A percentile compares a stretch with the other conserved stretches of the same genome.
Conservation (phyloP, 2,797 vertebrate genomes). For the Rhabdophis nuchalis region DNA sequence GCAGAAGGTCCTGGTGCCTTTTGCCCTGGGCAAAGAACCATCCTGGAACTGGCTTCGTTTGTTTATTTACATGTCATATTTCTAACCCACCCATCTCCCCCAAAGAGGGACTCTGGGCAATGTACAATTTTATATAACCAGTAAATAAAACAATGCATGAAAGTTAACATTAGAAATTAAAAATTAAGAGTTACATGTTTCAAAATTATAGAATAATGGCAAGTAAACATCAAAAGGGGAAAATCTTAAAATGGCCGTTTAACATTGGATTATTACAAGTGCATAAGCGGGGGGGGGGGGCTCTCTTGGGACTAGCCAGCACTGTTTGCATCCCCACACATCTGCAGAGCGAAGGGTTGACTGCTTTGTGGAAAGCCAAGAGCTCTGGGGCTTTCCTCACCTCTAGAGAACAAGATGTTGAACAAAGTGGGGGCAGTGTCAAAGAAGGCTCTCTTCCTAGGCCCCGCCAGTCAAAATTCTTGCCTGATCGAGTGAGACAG, state of each 20-base stretch:
- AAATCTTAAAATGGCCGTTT: background rate
- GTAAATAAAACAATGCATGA: background rate
- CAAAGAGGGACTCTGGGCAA: background rate
- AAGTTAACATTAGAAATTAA: background rate
- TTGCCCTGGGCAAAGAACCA: background rate
- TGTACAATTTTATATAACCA: background rate
- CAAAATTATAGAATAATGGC: background rate
- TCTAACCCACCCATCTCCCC: background rate
- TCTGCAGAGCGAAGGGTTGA: background rate
- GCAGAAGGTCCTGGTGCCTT: background rate
- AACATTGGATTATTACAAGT: background rate
- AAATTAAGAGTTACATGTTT: background rate
- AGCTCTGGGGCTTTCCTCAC: background rate
- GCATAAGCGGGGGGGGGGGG: fast-evolving
- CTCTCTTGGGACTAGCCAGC: background rate
- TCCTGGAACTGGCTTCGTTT: background rate
- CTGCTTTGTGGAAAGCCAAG: background rate
- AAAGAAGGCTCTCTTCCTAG: background rate
- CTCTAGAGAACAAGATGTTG: background rate
- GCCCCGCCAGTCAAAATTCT: background rate
- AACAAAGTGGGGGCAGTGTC: background rate
- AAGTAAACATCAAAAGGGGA: background rate
- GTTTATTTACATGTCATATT: background rate
- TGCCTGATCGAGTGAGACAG: background rate
- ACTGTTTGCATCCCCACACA: background rate